Conservation (phyloP, 2,113 vertebrate species). For the Pseudopodoces humilis region DNA sequence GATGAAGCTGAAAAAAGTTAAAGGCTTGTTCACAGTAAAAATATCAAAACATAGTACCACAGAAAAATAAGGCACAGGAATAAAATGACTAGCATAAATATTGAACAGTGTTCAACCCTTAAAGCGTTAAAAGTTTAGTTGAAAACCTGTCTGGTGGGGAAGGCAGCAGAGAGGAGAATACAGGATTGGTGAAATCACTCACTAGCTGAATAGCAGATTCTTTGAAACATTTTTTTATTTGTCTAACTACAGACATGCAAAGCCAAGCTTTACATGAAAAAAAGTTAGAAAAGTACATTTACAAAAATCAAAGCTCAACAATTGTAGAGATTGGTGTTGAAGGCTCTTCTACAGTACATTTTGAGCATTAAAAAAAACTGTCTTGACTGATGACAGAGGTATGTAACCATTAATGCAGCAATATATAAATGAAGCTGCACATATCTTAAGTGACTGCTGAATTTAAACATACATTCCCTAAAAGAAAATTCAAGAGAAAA, state of each 20-base stretch:
- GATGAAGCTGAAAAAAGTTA: not conserved
- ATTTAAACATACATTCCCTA: not conserved
- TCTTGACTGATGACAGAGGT: not conserved
- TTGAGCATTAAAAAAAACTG: not conserved
- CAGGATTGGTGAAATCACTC: not conserved
- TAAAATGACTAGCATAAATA: not conserved
- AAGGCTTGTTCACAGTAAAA: not conserved
- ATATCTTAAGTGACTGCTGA: not conserved
- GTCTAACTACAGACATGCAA: not conserved
- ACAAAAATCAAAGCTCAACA: not conserved
- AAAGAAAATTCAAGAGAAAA: not conserved
- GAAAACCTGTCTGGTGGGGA: not conserved
- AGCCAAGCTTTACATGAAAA: not conserved
- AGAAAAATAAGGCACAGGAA: not conserved
- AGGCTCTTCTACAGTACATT: not conserved
- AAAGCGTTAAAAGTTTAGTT: not conserved
- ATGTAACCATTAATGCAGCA: not conserved
- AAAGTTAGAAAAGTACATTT: not conserved
- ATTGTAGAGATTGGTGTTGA: not conserved
- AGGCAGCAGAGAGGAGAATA: not conserved
- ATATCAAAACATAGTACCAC: not conserved
- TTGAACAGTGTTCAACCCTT: not conserved
- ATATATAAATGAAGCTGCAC: not conserved
- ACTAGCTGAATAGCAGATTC: not conserved
- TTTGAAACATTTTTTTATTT: not conserved